Conservation (phyloP, 2,797 vertebrate genomes). For the Lacerta bilineata region DNA sequence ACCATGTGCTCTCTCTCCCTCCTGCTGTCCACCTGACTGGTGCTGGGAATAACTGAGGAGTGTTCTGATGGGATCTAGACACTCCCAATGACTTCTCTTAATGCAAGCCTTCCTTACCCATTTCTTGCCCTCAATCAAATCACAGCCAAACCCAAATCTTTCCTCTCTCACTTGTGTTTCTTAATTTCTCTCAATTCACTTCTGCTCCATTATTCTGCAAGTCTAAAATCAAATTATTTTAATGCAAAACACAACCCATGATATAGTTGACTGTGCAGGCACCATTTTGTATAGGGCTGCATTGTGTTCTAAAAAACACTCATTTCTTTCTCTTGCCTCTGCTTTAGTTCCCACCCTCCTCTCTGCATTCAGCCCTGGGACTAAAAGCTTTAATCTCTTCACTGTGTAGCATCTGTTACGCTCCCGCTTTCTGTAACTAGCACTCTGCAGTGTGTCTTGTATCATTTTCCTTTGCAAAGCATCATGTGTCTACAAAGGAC, state of each 20-base stretch:
- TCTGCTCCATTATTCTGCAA: slow-evolving; percentile 8
- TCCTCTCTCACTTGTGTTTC: background rate
- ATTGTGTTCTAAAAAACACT: background rate
- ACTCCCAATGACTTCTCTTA: fast-evolving
- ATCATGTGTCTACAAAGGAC: slow-evolving; percentile 29
- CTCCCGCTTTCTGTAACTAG: slow-evolving; percentile 46
- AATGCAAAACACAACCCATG: fast-evolving
- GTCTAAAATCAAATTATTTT: background rate
- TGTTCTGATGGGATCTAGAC: background rate
- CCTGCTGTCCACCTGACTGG: background rate
- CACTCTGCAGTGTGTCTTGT: background rate
- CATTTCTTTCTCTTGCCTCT: fast-evolving
- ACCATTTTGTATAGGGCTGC: background rate
- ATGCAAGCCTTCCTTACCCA: background rate
- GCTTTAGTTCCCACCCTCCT: slow-evolving; percentile 2
- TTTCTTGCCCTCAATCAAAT: background rate
- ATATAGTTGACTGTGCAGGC: background rate
- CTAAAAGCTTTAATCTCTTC: slow-evolving; percentile 58
- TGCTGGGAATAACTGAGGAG: background rate
- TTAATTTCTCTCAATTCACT: background rate
- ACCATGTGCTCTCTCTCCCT: background rate
- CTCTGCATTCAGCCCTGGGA: fast-evolving
- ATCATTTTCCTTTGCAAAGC: slow-evolving; percentile 43
- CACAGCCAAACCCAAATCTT: background rate
- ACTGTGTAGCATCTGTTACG: background rate